Evolutionary conservation across 1,140 invertebrate genomes (phyloP), one percentile per base, ranked within the genome.

Genomic region (Campoletis sonorensis): DNA sequence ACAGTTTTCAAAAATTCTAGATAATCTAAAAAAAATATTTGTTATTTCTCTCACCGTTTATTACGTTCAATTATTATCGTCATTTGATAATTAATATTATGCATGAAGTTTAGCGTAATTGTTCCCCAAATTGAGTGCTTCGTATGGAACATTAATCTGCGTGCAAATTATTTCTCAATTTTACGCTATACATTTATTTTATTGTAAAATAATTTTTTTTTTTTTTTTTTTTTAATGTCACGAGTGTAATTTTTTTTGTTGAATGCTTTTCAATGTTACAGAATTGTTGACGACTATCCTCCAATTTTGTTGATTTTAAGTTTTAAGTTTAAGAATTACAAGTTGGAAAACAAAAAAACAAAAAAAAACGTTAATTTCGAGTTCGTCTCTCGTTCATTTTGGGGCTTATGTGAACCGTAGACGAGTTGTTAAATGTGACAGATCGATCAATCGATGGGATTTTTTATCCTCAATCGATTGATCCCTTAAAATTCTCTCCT

Each of bases 111-210:
- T 64, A 77, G 75, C 75, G 75, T 78, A 78, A 67, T 16, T n/a
- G n/a, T 78, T 78, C 61, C 58, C 76, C 76, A 67, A 45, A 78
- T 78, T 23, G 58, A 61, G 58, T 67, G 76, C 76, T 30, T 45
- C 67, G 40, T 64, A 78, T 78, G 58, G 58, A 67, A 78, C 33
- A 67, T 67, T 67, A 45, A 78, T 78, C 76, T 78, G 30, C 23
- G 76, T 67, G 76, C 76, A 11, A 67, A 27, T 77, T 16, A 64
- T n/a, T 45, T 13, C n/a, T n/a, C 45, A 40, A 33, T 33, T 70
- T 70, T 78, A 78, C 76, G 30, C 8, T 45, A 70, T 33, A 58
- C 23, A 45, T 64, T 78, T 64, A 45, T 23, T 21, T 64, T 26
- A 27, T 45, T 37, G 33, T 45, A 78, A 67, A n/a, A 64, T 49